Percentiles rank a stretch among this genome's conserved stretches.
phyloP scores from a whole-genome alignment of 2,888 invertebrate species.

The Eilema griseolum region DNA sequence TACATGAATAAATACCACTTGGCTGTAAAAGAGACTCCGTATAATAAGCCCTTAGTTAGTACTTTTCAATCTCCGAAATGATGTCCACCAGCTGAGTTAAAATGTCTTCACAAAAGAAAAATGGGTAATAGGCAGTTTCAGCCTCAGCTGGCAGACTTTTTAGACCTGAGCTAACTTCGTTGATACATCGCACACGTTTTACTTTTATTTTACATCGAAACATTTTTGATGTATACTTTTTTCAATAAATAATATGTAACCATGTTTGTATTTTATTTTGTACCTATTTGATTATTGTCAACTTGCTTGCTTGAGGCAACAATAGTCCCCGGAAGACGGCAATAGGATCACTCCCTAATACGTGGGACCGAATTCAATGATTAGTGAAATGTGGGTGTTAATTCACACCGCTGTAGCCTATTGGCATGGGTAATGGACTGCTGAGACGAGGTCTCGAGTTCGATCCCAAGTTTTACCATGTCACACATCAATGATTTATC shows the following conservation, averaged over 20 bases:
- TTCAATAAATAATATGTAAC: slow-evolving; percentile 82
- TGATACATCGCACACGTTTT: slow-evolving; percentile 64
- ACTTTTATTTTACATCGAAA: slow-evolving; percentile 85
- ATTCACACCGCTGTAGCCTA: too few species aligned
- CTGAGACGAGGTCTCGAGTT: too few species aligned
- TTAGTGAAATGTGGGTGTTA: too few species aligned
- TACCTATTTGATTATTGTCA: background rate
- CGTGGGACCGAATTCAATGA: too few species aligned
- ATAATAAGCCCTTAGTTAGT: slow-evolving; percentile 42
- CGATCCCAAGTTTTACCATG: too few species aligned
- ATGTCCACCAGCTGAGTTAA: slow-evolving; percentile 31
- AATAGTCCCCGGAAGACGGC: too few species aligned
- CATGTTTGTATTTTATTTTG: slow-evolving; percentile 56
- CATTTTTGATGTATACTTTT: slow-evolving; percentile 84
- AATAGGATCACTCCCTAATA: too few species aligned
- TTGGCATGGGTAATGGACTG: too few species aligned
- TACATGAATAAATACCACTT: slow-evolving; percentile 53
- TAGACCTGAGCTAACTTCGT: slow-evolving; percentile 46
- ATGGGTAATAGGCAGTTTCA: slow-evolving; percentile 22
- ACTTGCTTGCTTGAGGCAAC: too few species aligned
- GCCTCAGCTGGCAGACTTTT: slow-evolving; percentile 32
- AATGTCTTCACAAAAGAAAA: slow-evolving; percentile 12
- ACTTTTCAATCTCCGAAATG: slow-evolving; percentile 36
- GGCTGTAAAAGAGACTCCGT: slow-evolving; percentile 61
- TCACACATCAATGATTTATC: too few species aligned